Percentiles rank a stretch among this genome's conserved stretches.
These are phyloP conservation scores for Lanius ludovicianus DNA, from an alignment of 2,113 vertebrate species.

Conservation along the genomic window DNA sequence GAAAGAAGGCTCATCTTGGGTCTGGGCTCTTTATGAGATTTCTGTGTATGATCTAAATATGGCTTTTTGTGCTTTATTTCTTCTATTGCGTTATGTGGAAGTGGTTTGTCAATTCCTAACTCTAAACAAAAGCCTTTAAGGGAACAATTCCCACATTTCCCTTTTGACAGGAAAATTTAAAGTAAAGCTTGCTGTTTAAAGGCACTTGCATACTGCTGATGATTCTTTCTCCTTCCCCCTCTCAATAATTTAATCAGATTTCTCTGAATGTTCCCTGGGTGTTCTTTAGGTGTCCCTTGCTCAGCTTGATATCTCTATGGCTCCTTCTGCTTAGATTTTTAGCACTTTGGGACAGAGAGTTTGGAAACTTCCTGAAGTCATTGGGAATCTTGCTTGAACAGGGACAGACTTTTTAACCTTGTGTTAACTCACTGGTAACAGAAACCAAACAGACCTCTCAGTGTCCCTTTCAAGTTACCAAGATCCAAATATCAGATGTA, in stretches of 20 bases:
- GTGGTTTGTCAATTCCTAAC: neutral
- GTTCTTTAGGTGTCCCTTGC: neutral
- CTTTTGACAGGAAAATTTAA: neutral
- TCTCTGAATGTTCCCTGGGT: neutral
- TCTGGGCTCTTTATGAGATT: neutral
- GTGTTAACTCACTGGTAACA: conserved; percentile 6
- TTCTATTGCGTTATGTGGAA: neutral
- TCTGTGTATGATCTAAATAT: neutral
- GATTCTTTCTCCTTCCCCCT: neutral
- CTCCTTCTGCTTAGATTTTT: conserved; percentile 1
- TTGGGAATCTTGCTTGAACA: neutral
- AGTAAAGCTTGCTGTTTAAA: neutral
- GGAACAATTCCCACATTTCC: neutral
- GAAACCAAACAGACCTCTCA: conserved; percentile 35
- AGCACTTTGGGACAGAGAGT: neutral
- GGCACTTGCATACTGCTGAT: neutral
- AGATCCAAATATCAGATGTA: conserved; percentile 50
- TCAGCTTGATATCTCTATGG: neutral
- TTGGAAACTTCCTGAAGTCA: conserved; percentile 15
- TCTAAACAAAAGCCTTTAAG: neutral
- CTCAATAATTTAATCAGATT: neutral
- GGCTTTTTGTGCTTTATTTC: neutral
- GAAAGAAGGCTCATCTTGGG: neutral
- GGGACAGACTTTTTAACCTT: conserved; percentile 17
- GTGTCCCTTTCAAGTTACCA: conserved; percentile 44